Conservation (phyloP, 2,888 invertebrate species). For the Aradus depressus region DNA sequence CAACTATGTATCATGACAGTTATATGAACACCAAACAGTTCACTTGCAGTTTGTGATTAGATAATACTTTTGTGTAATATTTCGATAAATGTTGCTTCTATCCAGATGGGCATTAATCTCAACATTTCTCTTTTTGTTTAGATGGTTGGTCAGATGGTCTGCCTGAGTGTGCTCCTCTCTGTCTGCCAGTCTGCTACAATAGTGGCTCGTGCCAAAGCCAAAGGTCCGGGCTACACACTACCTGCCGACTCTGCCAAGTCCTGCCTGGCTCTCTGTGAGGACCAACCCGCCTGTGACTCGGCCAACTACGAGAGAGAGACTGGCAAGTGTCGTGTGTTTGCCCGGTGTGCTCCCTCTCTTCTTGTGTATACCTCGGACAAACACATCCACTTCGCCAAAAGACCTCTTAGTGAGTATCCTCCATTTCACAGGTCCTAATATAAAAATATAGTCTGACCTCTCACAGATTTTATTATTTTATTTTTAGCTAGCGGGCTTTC, state of each 20-base stretch:
- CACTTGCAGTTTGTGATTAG: too few relatives aligned
- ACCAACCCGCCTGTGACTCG: slow-evolving; percentile 26
- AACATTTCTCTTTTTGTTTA: not conserved
- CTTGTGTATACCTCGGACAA: slow-evolving; percentile 17
- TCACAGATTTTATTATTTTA: too few relatives aligned
- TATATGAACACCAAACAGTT: too few relatives aligned
- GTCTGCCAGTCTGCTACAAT: slow-evolving; percentile 4
- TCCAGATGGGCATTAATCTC: not conserved
- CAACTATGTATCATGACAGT: too few relatives aligned
- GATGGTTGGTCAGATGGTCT: not conserved
- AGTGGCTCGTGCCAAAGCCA: slow-evolving; percentile 20
- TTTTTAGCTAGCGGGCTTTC: too few relatives aligned
- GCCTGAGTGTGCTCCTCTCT: not conserved
- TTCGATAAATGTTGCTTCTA: too few relatives aligned
- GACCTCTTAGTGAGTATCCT: slow-evolving; percentile 25
- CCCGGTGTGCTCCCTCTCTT: slow-evolving; percentile 22
- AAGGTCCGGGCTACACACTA: slow-evolving; percentile 21
- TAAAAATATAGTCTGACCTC: too few relatives aligned
- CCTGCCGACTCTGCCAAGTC: slow-evolving; percentile 15
- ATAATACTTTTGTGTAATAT: too few relatives aligned
- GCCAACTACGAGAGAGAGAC: slow-evolving; percentile 25
- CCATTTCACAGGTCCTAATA: not conserved
- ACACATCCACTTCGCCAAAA: slow-evolving; percentile 27
- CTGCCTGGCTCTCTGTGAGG: slow-evolving; percentile 22
- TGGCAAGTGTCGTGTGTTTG: slow-evolving; percentile 27